Percentiles rank a stretch among this genome's conserved stretches.
phyloP scores from a whole-genome alignment of 1,140 invertebrate genomes.

The Zaprionus gabonicus region DNA sequence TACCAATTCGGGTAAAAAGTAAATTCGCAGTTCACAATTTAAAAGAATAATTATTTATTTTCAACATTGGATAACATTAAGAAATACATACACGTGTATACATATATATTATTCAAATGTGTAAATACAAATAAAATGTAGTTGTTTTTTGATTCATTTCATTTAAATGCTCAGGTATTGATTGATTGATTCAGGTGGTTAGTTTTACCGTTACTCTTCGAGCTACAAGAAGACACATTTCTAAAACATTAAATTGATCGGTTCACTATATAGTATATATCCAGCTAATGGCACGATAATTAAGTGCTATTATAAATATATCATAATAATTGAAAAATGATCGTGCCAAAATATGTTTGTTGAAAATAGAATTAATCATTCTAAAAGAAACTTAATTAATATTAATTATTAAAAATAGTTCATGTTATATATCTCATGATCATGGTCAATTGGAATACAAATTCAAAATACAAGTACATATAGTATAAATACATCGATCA shows the following conservation, averaged over 20 bases:
- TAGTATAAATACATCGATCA: conserved; percentile 63
- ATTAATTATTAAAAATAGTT: conserved; percentile 75
- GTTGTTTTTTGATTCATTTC: conserved; percentile 35
- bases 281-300: conserved; percentile 61
- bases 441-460: conserved; percentile 68
- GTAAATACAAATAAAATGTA: conserved; percentile 50
- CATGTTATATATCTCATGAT: conserved; percentile 65
- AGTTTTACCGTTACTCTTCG: conserved; percentile 59
- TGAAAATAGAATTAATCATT: conserved; percentile 78
- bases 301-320: conserved; percentile 43
- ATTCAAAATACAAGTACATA: conserved; percentile 51
- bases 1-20: neutral
- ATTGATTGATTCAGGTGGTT: conserved; percentile 70
- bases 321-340: conserved; percentile 30
- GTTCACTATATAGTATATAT: conserved; percentile 39
- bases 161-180: conserved; percentile 69
- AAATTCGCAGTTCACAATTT: conserved; percentile 6
- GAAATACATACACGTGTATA: conserved; percentile 35
- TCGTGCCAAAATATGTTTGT: conserved; percentile 58
- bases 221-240: conserved; percentile 64
- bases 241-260: conserved; percentile 29
- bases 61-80: conserved; percentile 73
- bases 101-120: conserved; percentile 55
- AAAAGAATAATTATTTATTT: conserved; percentile 80
- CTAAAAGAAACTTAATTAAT: conserved; percentile 75